Conservation (phyloP, 2,797 vertebrate genomes). For the Peromyscus melanophrys region DNA sequence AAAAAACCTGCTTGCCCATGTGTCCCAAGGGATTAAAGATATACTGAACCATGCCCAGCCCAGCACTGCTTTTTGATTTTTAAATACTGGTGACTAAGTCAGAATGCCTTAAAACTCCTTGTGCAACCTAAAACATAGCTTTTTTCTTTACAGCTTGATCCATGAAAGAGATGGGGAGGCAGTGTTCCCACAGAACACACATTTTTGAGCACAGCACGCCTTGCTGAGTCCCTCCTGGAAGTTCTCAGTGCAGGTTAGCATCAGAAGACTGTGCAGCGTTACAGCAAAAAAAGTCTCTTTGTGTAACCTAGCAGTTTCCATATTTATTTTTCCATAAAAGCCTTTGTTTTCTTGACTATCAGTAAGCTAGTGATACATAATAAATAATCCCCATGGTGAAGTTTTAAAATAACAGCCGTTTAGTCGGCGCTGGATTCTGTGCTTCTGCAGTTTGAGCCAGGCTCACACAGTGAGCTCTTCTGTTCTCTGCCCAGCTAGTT, state of each 20-base stretch:
- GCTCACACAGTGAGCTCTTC: not conserved
- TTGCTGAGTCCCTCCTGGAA: not conserved
- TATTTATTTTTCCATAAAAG: not conserved
- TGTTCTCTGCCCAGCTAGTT: not conserved
- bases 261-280: not conserved
- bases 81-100: not conserved
- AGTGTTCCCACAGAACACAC: not conserved
- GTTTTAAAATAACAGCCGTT: constrained; percentile 6
- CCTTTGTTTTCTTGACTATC: not conserved
- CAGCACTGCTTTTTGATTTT: not conserved
- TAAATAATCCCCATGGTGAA: not conserved
- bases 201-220: not conserved
- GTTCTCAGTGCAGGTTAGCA: not conserved
- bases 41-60: not conserved
- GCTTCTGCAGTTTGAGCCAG: not conserved
- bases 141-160: not conserved
- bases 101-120: not conserved
- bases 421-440: not conserved
- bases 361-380: not conserved
- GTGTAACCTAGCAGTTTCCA: not conserved
- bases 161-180: not conserved
- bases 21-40: not conserved
- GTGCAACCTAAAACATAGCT: not conserved
- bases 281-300: not conserved
- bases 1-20: not conserved